phyloP scores from a whole-genome alignment of 2,888 invertebrate species.

The Magallana nippona region DNA sequence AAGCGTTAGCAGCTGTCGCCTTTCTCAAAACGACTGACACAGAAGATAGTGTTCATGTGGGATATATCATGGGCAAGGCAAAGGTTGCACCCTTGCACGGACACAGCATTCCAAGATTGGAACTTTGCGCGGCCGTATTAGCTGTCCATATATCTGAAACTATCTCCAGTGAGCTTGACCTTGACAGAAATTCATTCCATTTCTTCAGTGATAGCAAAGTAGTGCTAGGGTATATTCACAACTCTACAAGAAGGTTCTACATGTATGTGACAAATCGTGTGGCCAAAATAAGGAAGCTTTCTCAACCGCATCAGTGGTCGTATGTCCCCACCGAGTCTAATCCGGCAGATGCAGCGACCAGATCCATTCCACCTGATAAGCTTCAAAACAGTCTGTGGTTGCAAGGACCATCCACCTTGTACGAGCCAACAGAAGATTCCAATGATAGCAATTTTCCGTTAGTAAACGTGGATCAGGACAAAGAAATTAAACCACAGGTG shows the following conservation, averaged over 20 bases:
- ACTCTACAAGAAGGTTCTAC: conserved; percentile 51
- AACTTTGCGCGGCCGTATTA: conserved; percentile 58
- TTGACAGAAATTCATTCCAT: conserved; percentile 23
- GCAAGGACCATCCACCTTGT: conserved; percentile 20
- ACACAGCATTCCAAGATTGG: conserved; percentile 58
- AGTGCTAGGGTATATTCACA: conserved; percentile 55
- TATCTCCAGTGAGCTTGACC: conserved; percentile 42
- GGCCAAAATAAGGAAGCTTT: conserved; percentile 40
- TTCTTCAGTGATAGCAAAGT: conserved; percentile 57
- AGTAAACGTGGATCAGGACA: no score
- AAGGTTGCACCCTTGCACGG: conserved; percentile 44
- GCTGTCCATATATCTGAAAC: conserved; percentile 50
- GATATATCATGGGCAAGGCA: no score
- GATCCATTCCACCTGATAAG: conserved; percentile 25
- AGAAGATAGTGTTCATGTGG: conserved; percentile 23
- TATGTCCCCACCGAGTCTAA: conserved; percentile 50
- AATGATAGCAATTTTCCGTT: no score
- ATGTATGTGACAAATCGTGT: conserved; percentile 56
- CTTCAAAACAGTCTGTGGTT: conserved; percentile 49
- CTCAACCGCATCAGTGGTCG: conserved; percentile 53
- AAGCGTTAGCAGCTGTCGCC: conserved; percentile 50
- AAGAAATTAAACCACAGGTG: no score
- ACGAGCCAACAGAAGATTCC: not conserved
- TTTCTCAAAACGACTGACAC: conserved; percentile 41
- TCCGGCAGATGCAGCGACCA: conserved; percentile 52